These are phyloP conservation scores for Coelopa frigida DNA, from an alignment of 1,140 invertebrate species.

Conservation along the genomic window DNA sequence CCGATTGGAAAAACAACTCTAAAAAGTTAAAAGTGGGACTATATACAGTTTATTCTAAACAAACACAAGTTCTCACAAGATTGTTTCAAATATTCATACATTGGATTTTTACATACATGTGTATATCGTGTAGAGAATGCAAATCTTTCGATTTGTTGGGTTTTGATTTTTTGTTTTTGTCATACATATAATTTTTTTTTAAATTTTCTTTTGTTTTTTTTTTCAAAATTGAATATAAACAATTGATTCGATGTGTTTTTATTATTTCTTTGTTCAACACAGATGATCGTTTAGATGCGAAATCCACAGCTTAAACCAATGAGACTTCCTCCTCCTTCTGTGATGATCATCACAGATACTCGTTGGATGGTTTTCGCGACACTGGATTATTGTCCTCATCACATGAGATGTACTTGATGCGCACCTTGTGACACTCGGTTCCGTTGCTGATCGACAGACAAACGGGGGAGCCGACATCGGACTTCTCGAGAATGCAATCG, in stretches of 20 bases:
- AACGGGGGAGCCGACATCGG: slow-evolving; percentile 29
- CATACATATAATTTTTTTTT: not conserved
- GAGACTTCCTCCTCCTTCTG: too few species aligned
- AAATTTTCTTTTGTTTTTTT: slow-evolving; percentile 2
- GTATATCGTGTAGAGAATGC: too few species aligned
- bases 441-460: slow-evolving; percentile 34
- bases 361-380: not conserved
- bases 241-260: too few species aligned
- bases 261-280: too few species aligned
- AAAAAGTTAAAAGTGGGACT: too few species aligned
- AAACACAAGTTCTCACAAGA: too few species aligned
- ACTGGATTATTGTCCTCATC: slow-evolving; percentile 43
- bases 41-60: too few species aligned
- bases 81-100: too few species aligned
- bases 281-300: too few species aligned
- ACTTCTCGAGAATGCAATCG: slow-evolving; percentile 29
- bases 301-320: too few species aligned
- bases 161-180: slow-evolving; percentile 1
- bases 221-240: not conserved
- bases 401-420: slow-evolving; percentile 41
- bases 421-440: slow-evolving; percentile 27
- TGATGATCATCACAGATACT: not conserved
- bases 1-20: too few species aligned
- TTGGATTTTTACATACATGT: too few species aligned
- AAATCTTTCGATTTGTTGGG: not conserved